phyloP scores from a whole-genome alignment of 2,888 invertebrate species.

The Euplagia quadripunctaria region DNA sequence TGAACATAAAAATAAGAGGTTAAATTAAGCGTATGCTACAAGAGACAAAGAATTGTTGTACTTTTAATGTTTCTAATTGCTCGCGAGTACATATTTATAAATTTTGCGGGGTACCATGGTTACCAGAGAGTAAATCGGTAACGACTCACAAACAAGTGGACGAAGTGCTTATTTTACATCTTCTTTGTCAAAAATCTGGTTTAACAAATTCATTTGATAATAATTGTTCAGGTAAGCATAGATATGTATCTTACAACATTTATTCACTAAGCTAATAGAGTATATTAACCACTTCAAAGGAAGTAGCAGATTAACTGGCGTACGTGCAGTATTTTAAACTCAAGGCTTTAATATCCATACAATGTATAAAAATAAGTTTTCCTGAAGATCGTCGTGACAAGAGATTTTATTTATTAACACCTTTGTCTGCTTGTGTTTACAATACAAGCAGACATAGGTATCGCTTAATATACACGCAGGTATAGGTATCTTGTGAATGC shows the following conservation, averaged over 20 bases:
- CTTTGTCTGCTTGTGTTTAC: conserved; percentile 16
- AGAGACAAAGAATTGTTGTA: neutral
- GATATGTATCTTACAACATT: too few species aligned
- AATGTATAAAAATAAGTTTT: neutral
- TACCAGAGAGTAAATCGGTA: too few species aligned
- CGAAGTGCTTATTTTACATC: too few species aligned
- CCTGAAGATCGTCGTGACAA: neutral
- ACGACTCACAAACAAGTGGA: too few species aligned
- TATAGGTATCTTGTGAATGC: conserved; percentile 46
- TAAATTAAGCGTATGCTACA: neutral
- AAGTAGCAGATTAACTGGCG: neutral
- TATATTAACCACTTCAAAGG: neutral
- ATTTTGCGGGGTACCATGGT: too few species aligned
- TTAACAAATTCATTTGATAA: too few species aligned
- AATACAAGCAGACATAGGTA: conserved; percentile 39
- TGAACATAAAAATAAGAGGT: neutral
- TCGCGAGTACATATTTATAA: too few species aligned
- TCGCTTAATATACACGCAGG: conserved; percentile 48
- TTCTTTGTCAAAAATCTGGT: too few species aligned
- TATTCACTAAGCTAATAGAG: too few species aligned
- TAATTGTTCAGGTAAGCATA: too few species aligned
- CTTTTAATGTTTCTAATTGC: neutral
- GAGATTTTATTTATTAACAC: neutral
- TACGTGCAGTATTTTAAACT: neutral
- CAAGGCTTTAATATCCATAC: neutral